Conservation (phyloP, 1,140 invertebrate genomes). For the Tetragonula clypearis region DNA sequence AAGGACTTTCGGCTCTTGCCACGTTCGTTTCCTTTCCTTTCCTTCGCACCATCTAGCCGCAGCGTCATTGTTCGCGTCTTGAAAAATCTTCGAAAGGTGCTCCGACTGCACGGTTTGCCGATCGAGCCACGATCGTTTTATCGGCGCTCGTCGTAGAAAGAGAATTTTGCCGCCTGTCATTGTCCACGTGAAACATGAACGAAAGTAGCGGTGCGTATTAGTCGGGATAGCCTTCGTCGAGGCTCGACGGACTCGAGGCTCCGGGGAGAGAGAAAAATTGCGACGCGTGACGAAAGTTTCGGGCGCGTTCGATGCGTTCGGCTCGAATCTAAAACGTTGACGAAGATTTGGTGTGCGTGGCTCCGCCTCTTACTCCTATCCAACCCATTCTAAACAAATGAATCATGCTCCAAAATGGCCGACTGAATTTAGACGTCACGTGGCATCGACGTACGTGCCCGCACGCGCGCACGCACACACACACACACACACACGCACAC, state of each 20-base stretch:
- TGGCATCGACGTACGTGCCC: slow-evolving; percentile 63
- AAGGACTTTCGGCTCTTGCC: neutral
- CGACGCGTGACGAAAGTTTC: neutral
- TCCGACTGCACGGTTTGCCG: too few species aligned
- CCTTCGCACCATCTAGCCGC: neutral
- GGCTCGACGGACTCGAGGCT: too few species aligned
- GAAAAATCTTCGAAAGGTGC: neutral
- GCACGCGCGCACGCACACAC: neutral
- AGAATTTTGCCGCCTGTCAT: too few species aligned
- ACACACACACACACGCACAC: too few species aligned
- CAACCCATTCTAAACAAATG: slow-evolving; percentile 81
- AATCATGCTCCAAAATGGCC: slow-evolving; percentile 81
- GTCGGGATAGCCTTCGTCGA: too few species aligned
- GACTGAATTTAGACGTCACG: slow-evolving; percentile 80
- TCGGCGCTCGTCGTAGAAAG: too few species aligned
- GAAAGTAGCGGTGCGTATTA: too few species aligned
- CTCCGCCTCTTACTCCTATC: slow-evolving; percentile 80
- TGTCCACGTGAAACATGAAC: too few species aligned
- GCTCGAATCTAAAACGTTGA: slow-evolving; percentile 67
- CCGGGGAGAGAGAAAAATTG: neutral
- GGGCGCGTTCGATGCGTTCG: slow-evolving; percentile 15
- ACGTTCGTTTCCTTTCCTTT: neutral
- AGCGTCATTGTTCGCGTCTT: neutral
- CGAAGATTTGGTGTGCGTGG: slow-evolving; percentile 76
- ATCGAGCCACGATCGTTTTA: too few species aligned